Evolutionary conservation across 2,888 invertebrate species (phyloP).

Genomic region (Rhagonycha fulva): DNA sequence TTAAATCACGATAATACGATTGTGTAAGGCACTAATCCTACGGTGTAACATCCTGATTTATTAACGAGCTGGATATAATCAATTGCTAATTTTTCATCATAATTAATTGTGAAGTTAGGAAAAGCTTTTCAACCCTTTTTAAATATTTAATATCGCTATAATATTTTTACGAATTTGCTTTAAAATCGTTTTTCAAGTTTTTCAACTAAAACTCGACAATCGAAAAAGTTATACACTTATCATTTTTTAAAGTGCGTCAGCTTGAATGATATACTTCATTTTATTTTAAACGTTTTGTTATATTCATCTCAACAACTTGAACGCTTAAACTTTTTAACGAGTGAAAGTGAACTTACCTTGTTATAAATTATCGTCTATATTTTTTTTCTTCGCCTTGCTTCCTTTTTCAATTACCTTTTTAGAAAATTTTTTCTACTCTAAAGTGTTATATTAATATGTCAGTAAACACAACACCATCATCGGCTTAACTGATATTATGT

Average conservation of each 20-base stretch:
- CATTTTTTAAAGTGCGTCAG: background rate
- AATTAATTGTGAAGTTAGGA: background rate
- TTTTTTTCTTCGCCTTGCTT: background rate
- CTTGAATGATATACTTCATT: background rate
- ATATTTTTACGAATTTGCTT: background rate
- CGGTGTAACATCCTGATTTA: background rate
- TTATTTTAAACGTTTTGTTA: background rate
- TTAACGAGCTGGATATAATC: background rate
- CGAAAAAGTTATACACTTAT: background rate
- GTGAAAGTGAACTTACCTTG: background rate
- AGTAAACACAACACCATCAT: background rate
- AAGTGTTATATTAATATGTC: background rate
- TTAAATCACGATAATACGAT: background rate
- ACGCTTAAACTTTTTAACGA: background rate
- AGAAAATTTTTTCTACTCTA: background rate
- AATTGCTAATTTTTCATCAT: background rate
- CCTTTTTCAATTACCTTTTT: background rate
- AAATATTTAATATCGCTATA: background rate
- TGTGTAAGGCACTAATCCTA: background rate
- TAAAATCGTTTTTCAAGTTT: background rate
- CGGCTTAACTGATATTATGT: background rate
- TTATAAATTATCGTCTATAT: background rate
- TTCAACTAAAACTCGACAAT: background rate
- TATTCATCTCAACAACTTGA: background rate
- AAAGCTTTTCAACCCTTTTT: background rate